These are phyloP conservation scores for Carpatolechia fugitivella DNA, from an alignment of 2,888 invertebrate genomes.

Conservation along the genomic window DNA sequence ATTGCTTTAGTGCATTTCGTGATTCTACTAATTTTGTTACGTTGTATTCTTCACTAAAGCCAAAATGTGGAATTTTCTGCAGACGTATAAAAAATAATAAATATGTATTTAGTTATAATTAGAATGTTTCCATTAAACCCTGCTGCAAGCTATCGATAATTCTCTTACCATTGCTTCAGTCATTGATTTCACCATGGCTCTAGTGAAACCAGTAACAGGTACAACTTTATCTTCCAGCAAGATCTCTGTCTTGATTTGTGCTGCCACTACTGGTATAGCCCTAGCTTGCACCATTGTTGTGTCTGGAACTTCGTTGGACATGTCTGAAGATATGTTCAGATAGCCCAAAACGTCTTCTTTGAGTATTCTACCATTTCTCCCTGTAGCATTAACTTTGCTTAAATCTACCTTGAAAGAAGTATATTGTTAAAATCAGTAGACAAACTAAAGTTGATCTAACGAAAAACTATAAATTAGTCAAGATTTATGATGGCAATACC, in stretches of 20 bases:
- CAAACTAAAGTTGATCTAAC: neutral
- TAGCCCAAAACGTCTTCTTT: constrained; percentile 95
- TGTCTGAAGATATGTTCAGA: constrained; percentile 78
- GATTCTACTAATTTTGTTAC: constrained; percentile 87
- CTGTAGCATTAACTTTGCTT: constrained; percentile 85
- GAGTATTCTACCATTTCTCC: constrained; percentile 93
- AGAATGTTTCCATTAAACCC: no score
- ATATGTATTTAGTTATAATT: neutral
- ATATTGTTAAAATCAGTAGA: neutral
- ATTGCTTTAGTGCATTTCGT: constrained; percentile 82
- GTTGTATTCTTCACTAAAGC: constrained; percentile 95
- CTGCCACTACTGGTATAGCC: constrained; percentile 38
- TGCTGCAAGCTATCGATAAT: neutral
- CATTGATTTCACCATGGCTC: constrained; percentile 98
- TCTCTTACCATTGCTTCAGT: constrained; percentile 85
- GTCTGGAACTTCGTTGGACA: constrained; percentile 65
- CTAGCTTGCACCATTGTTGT: constrained; percentile 36
- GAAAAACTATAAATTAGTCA: no score
- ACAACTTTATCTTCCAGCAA: constrained; percentile 76
- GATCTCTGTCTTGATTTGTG: constrained; percentile 45
- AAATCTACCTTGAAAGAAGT: constrained; percentile 81
- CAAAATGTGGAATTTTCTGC: constrained; percentile 95
- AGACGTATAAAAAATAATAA: constrained; percentile 32
- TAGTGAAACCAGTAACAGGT: constrained; percentile 88
- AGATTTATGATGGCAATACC: constrained; percentile 23